Conservation (phyloP, 2,888 invertebrate genomes). For the Syrista parreyssii region DNA sequence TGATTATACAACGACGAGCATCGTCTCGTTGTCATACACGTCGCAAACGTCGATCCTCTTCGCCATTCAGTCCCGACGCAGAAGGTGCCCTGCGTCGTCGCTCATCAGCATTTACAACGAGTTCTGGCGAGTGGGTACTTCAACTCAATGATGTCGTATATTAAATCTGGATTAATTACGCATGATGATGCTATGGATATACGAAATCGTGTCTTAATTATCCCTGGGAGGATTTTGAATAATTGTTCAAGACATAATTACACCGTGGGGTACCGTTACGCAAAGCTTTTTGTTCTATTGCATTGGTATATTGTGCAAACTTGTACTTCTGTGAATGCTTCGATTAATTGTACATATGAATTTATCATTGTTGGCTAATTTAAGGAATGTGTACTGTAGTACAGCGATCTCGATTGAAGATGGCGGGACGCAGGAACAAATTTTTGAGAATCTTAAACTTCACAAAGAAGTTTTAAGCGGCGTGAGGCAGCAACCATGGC, state of each 20-base stretch:
- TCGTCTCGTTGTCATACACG: slow-evolving; percentile 77
- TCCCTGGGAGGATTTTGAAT: background rate
- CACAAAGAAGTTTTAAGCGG: slow-evolving; percentile 92
- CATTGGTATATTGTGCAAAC: background rate
- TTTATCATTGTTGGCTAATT: background rate
- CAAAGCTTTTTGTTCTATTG: background rate
- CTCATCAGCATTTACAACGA: slow-evolving; percentile 85
- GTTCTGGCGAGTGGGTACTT: slow-evolving; percentile 83
- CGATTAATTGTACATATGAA: background rate
- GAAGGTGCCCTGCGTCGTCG: slow-evolving; percentile 67
- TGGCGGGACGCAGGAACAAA: slow-evolving; percentile 84
- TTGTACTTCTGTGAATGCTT: background rate
- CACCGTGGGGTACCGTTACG: background rate
- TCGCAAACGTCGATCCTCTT: slow-evolving; percentile 73
- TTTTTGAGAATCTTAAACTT: slow-evolving; percentile 88
- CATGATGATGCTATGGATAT: slow-evolving; percentile 4
- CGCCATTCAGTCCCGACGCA: slow-evolving; percentile 68
- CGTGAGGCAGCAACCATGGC: slow-evolving; percentile 87
- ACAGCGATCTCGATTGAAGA: slow-evolving; percentile 85
- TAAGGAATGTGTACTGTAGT: slow-evolving; percentile 61
- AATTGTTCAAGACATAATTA: background rate
- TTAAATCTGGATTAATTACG: background rate
- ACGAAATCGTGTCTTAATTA: slow-evolving; percentile 7
- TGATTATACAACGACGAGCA: slow-evolving; percentile 83
- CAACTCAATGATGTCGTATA: background rate